Evolutionary conservation across 2,888 invertebrate genomes (phyloP), one percentile per base, ranked within the genome.

Genomic region (Spodoptera picta): DNA sequence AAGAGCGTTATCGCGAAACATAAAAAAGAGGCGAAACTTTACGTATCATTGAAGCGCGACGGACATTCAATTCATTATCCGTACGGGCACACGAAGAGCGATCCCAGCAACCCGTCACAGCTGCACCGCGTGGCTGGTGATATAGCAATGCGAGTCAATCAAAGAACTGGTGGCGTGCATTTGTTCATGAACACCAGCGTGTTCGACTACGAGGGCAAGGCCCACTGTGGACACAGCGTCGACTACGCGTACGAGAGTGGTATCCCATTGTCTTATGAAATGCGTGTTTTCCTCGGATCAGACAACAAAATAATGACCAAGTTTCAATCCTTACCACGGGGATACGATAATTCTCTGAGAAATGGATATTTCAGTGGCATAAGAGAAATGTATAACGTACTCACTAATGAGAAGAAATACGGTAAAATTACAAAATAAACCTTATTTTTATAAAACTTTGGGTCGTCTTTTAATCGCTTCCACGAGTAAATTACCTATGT

Each of bases 31-130:
- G 85, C 96, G 10, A 95, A 96, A 79, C 92, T 96, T 55, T 98
- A 97, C 84, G 77, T 98, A 45, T 96, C 97, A 0, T 86, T 98
- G 36, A 97, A 97, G 85, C 96, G 97, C 4, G 96, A 96, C 77
- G 97, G 97, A 1, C 95, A 95, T 66, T 95, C 95, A 36, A 82
- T 97, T 46, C 84, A 96, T 12, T 96, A 96, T 81, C 97, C 97
- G 0, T 96, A 96, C 92, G 96, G 95, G 7, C 95, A 92, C 73
- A 90, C 91, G 0, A 77, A 83, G 64, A 61, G 54, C 1, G 57
- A 47, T 1, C 56, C 79, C 1, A 49, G 63, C 0, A 77, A 79
- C 1, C 58, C 58, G 2, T 73, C 69, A 0, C 46, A 74, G 7
- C 50, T 87, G 2, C 70, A 60, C 11, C 83, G 69, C 65, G 80